Conservation (phyloP, 2,888 invertebrate genomes). For the Amaurobius ferox region DNA sequence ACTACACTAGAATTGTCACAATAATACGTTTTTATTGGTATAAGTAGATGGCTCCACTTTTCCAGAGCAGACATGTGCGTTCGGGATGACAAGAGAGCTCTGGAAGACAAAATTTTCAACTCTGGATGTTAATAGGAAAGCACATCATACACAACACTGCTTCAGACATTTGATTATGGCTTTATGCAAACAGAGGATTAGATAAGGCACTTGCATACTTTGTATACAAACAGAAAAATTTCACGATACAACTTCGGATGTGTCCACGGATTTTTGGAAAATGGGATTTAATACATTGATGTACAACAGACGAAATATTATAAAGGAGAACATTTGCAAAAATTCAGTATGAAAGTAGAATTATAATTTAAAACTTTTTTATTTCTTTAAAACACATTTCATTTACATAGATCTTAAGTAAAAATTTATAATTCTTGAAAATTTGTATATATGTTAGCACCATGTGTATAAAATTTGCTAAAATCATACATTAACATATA, state of each 20-base stretch:
- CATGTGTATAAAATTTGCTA: too few species aligned
- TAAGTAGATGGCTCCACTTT: conserved; percentile 67
- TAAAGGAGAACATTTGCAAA: background rate
- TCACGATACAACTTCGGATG: too few species aligned
- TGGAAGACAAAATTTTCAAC: conserved; percentile 36
- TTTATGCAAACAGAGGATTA: background rate
- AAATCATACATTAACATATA: too few species aligned
- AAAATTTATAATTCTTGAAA: too few species aligned
- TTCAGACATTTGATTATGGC: conserved; percentile 20
- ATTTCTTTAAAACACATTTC: background rate
- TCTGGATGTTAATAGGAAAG: conserved; percentile 45
- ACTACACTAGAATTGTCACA: background rate
- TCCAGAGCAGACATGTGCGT: conserved; percentile 70
- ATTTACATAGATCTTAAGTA: too few species aligned
- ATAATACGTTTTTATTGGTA: conserved; percentile 46
- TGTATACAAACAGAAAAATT: too few species aligned
- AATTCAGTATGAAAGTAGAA: background rate
- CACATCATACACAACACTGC: conserved; percentile 32
- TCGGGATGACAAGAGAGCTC: conserved; percentile 57
- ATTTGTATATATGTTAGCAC: too few species aligned
- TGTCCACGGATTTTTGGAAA: background rate
- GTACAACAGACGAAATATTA: background rate
- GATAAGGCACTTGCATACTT: conserved; percentile 6
- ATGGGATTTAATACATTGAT: background rate
- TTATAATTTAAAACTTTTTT: background rate